Conservation (phyloP, 2,888 invertebrate species). For the Nomada flava region DNA sequence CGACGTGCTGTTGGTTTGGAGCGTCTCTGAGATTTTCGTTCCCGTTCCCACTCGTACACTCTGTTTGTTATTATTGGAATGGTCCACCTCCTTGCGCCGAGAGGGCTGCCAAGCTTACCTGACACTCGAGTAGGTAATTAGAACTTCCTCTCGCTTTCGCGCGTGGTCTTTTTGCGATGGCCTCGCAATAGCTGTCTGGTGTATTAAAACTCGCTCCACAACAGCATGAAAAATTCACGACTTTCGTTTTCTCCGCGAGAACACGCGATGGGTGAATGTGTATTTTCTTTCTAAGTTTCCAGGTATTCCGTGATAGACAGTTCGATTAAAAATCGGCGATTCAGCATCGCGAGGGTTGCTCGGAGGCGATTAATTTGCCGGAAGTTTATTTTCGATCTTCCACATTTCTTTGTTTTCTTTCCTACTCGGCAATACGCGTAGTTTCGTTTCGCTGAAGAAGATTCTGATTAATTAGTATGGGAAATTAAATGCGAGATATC, state of each 20-base stretch:
- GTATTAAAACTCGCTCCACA: slow-evolving; percentile 33
- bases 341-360: slow-evolving; percentile 11
- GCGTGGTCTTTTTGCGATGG: slow-evolving; percentile 14
- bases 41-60: slow-evolving; percentile 55
- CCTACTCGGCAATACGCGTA: not conserved
- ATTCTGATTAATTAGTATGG: not conserved
- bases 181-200: slow-evolving; percentile 27
- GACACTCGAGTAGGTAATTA: slow-evolving; percentile 73
- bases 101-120: slow-evolving; percentile 74
- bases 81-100: slow-evolving; percentile 68
- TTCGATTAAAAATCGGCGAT: slow-evolving; percentile 46
- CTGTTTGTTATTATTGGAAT: slow-evolving; percentile 78
- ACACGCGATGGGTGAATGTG: slow-evolving; percentile 24
- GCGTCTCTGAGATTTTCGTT: slow-evolving; percentile 60
- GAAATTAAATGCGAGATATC: not conserved
- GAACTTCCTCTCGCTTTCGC: slow-evolving; percentile 61
- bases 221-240: slow-evolving; percentile 47
- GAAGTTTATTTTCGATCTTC: slow-evolving; percentile 39
- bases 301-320: slow-evolving; percentile 36
- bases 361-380: slow-evolving; percentile 12
- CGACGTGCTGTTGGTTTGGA: slow-evolving; percentile 39
- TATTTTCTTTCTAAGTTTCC: slow-evolving; percentile 38
- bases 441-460: not conserved
- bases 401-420: not conserved
- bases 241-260: slow-evolving; percentile 26